Base-by-base conservation (phyloP, 2,113 vertebrate species). In the Nerophis ophidion region DNA sequence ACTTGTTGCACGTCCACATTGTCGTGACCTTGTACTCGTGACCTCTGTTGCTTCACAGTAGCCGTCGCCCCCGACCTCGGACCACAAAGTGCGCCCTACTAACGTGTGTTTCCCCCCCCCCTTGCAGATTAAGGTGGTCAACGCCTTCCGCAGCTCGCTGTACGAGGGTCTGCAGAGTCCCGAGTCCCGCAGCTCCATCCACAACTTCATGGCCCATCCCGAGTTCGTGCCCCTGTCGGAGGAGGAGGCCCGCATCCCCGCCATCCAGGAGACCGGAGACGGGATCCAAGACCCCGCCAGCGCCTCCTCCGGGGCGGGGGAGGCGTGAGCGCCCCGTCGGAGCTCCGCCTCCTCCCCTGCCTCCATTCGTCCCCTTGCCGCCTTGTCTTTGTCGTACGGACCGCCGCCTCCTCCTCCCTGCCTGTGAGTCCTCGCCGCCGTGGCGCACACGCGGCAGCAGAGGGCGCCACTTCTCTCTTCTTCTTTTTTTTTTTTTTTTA, bases 61-160 rank as follows among this genome's bases (percentile, higher is more conserved):
- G 26, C 26, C 26, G 4, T 26, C 26, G 26, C 26, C 26, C 26
- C 26, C 26, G 26, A 26, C 2, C 26, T 26, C 4, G 26, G 26
- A 26, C 26, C 26, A 26, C 26, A 26, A 26, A 26, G 26, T 26
- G 26, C 26, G 26, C 26, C 26, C 26, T n/a, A 26, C 26, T 26
- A 26, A 26, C 68, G 57, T 15, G 42, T 56, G 63, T 47, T 26
- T 3, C 2, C 26, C 2, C 26, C 26, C 1, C 51, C 44, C 19
- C 7, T 60, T 70, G 19, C 89, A 99, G 97, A 98, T 98, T 94
- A 96, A 94, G 86, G 97, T 99, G 89, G 93, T 98, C 87, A 99
- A 93, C 73, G 93, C 95, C 11, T 98, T 98, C 92, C 94, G 95
- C 89, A 98, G 92, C 89, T 94, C 94, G 82, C 81, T 94, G 53